phyloP scores from a whole-genome alignment of 2,113 vertebrate species.

The Coptodon rendalli region DNA sequence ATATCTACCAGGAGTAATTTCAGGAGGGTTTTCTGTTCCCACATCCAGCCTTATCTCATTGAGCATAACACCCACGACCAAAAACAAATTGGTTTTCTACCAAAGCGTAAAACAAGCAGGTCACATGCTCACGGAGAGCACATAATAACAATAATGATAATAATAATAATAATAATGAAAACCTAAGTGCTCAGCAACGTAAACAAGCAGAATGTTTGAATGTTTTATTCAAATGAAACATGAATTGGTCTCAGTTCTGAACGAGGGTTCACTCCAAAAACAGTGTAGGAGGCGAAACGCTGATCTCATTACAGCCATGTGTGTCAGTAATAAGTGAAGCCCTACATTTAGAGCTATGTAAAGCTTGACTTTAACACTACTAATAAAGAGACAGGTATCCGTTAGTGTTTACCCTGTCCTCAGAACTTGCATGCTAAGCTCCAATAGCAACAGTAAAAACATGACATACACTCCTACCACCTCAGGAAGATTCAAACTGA shows the following conservation, averaged over 20 bases:
- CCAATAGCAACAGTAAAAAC: not conserved
- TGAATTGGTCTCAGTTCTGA: not conserved
- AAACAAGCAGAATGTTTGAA: not conserved
- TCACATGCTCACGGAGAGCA: not conserved
- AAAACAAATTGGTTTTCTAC: conserved; percentile 17
- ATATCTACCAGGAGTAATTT: not conserved
- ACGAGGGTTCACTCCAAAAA: not conserved
- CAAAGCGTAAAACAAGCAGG: conserved; percentile 5
- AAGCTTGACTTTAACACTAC: not conserved
- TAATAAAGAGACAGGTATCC: not conserved
- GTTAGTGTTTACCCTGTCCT: not conserved
- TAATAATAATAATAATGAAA: not conserved
- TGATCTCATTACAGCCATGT: conserved; percentile 17
- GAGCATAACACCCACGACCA: not conserved
- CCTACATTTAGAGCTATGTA: not conserved
- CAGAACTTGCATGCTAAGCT: not conserved
- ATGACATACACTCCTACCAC: rapidly evolving
- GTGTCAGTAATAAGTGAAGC: not conserved
- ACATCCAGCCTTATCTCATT: not conserved
- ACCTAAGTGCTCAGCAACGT: not conserved
- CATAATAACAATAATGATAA: not conserved
- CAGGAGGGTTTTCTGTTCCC: not conserved
- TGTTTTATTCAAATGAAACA: not conserved
- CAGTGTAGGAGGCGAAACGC: conserved; percentile 1
- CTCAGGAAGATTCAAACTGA: not conserved